phyloP scores from a whole-genome alignment of 1,140 invertebrate species.

The Anastatus disparis region DNA sequence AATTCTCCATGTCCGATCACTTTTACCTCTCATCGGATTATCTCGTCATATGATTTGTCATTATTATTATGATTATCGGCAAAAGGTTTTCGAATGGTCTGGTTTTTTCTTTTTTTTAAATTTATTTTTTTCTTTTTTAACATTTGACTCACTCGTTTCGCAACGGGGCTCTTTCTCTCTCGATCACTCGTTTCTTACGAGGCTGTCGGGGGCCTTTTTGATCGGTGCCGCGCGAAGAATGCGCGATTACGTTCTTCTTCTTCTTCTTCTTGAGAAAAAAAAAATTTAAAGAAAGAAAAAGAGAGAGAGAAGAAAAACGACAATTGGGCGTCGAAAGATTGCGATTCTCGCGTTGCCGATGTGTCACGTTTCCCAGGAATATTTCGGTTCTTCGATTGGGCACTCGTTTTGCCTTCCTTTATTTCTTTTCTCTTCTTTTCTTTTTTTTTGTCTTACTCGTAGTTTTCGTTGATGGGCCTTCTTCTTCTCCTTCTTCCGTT shows the following conservation, averaged over 20 bases:
- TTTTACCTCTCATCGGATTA: too few species aligned
- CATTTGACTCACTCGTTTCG: too few species aligned
- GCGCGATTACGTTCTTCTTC: conserved; percentile 27
- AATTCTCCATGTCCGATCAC: too few species aligned
- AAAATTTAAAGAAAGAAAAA: neutral
- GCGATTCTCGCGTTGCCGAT: conserved; percentile 8
- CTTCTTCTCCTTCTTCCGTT: neutral
- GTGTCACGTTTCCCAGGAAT: conserved; percentile 40
- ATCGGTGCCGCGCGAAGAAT: conserved; percentile 13
- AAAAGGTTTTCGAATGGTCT: too few species aligned
- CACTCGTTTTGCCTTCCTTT: conserved; percentile 11
- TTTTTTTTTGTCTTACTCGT: conserved; percentile 1
- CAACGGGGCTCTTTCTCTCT: too few species aligned
- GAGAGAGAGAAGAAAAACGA: neutral
- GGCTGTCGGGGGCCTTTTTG: conserved; percentile 30
- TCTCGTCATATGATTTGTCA: too few species aligned
- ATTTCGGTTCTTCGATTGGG: conserved; percentile 40
- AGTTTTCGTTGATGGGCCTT: too few species aligned
- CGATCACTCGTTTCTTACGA: too few species aligned
- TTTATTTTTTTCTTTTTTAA: too few species aligned
- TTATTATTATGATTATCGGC: too few species aligned
- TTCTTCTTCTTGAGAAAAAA: neutral
- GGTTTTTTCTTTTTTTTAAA: too few species aligned
- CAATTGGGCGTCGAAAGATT: conserved; percentile 15
- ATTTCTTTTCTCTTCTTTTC: conserved; percentile 18